Base-by-base conservation (phyloP, 1,140 invertebrate genomes). In the Solenopsis fugax region DNA sequence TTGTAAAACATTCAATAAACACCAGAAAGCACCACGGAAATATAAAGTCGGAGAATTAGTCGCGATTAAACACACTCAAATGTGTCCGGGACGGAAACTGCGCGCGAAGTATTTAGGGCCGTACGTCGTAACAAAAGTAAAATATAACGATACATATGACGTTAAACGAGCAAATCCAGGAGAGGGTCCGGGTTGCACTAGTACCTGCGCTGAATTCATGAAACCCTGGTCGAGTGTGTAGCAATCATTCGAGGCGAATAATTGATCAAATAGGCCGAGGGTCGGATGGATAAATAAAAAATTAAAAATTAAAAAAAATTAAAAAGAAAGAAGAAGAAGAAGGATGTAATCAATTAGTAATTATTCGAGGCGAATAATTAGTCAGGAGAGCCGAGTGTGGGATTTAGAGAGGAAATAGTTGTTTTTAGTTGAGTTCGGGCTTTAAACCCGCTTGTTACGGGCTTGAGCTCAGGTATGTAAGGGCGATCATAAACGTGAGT, bases 1-100 rank as follows among this genome's bases (percentile, higher is more conserved):
- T 71, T 87, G 52, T 21, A 91, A 88, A 64, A 87, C n/a, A 4
- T 94, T 78, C 77, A 93, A 93, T 9, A 58, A 58, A 24, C 9
- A 10, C 24, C 56, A 21, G 3, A 24, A 58, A 24, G 2, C 21
- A 24, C 10, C 56, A 24, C n/a, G 56, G 21, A 58, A 58, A 13
- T 58, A 58, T 10, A 24, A 58, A 58, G 56, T 24, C 56, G 56
- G 21, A 0, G 56, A 58, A 21, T 10, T 58, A 24, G 21, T 58
- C 1, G 56, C 56, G 0, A 58, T 58, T 12, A 58, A 58, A 10
- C 56, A 9, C 4, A 58, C 56, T 12, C 56, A 58, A 16, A 24
- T 58, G 56, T 5, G 9, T 12, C 21, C 56, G 24, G 21, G 56
- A 9, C 56, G 56, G 21, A 58, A 58, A 16, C 1, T 58, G 24